Conservation (phyloP, 2,797 vertebrate species). For the Schizopygopsis pylzovi region DNA sequence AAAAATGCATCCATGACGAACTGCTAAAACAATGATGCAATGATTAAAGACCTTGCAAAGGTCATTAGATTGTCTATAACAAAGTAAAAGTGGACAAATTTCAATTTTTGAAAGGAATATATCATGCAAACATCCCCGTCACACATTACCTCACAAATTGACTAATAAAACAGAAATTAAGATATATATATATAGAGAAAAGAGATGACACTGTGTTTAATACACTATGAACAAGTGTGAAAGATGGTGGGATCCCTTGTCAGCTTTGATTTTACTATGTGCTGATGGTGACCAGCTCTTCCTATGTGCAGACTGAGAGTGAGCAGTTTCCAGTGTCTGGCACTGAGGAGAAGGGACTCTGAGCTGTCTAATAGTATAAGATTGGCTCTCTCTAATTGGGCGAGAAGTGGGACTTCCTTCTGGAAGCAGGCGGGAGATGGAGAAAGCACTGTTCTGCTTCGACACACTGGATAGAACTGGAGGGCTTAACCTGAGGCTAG, state of each 20-base stretch:
- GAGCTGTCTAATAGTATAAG: constrained; percentile 60
- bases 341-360: constrained; percentile 43
- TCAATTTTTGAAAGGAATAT: neutral
- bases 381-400: constrained; percentile 61
- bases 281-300: constrained; percentile 28
- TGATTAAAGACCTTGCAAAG: neutral
- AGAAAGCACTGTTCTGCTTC: constrained; percentile 40
- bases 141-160: neutral
- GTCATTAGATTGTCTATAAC: neutral
- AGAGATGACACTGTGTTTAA: constrained; percentile 20
- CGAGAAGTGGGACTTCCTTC: constrained; percentile 56
- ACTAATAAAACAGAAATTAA: constrained; percentile 14
- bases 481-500: constrained; percentile 52
- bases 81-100: neutral
- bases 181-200: neutral
- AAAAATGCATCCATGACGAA: neutral
- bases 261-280: constrained; percentile 50
- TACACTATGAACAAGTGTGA: constrained; percentile 15
- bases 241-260: constrained; percentile 37
- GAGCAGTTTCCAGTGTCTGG: constrained; percentile 37
- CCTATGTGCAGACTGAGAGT: constrained; percentile 44
- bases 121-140: neutral
- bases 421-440: constrained; percentile 25
- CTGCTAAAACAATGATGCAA: neutral
- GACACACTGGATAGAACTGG: constrained; percentile 43